Evolutionary conservation across 2,797 vertebrate genomes (phyloP).

Genomic region (Meriones psammophilus): DNA sequence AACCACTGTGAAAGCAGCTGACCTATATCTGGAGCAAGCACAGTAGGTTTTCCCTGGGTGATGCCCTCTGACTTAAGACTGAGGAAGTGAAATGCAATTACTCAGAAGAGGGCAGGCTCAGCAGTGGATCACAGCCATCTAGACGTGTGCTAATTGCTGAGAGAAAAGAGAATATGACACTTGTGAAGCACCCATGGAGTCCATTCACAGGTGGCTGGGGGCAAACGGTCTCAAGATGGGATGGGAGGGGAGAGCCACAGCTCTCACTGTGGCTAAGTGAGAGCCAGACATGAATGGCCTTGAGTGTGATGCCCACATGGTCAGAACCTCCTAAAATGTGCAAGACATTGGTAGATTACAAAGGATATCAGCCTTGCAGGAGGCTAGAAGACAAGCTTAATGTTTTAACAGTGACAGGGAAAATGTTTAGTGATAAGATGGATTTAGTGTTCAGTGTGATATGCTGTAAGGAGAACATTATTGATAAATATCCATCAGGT

Average conservation of each 20-base stretch:
- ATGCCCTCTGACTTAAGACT: background rate
- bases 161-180: background rate
- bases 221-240: background rate
- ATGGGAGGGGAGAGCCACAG: too few species aligned
- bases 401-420: background rate
- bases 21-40: accelerated
- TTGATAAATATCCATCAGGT: too few species aligned
- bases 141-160: background rate
- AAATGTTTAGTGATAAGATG: background rate
- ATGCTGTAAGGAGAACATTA: slow-evolving; percentile 4
- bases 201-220: background rate
- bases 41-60: background rate
- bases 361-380: background rate
- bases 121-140: too few species aligned
- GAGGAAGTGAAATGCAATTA: background rate
- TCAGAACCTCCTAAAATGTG: background rate
- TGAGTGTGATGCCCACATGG: background rate
- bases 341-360: background rate
- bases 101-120: background rate
- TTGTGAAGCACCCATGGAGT: background rate
- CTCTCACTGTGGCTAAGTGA: background rate
- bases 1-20: too few species aligned
- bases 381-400: background rate
- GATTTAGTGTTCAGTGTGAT: slow-evolving; percentile 45
- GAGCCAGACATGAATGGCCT: background rate